Conservation (phyloP, 1,140 invertebrate genomes). For the Ladona fulva region DNA sequence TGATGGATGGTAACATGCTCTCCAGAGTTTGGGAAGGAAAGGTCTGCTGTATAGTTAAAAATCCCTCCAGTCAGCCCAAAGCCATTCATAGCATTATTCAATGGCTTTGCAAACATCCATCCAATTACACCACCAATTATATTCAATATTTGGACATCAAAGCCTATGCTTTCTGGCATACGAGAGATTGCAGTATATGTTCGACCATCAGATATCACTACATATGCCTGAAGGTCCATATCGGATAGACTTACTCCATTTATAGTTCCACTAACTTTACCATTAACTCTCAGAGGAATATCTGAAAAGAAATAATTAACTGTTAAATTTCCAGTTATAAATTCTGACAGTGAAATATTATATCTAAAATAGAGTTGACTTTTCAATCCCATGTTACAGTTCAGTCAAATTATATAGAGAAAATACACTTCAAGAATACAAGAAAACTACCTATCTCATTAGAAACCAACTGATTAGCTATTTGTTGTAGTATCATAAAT, state of each 20-base stretch:
- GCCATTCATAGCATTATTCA: slow-evolving; percentile 66
- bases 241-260: slow-evolving; percentile 65
- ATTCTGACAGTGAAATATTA: background rate
- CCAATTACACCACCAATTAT: slow-evolving; percentile 72
- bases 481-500: too few species aligned
- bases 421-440: too few species aligned
- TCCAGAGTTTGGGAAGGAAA: slow-evolving; percentile 60
- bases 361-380: too few species aligned
- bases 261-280: slow-evolving; percentile 67
- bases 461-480: too few species aligned
- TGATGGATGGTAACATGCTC: slow-evolving; percentile 65
- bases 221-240: slow-evolving; percentile 84
- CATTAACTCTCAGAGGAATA: slow-evolving; percentile 69
- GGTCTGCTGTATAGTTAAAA: slow-evolving; percentile 69
- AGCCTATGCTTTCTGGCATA: slow-evolving; percentile 60
- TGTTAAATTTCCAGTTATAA: slow-evolving; percentile 16
- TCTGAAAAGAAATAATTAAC: slow-evolving; percentile 19
- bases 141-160: slow-evolving; percentile 67
- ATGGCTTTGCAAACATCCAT: slow-evolving; percentile 83
- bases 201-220: slow-evolving; percentile 78
- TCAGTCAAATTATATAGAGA: too few species aligned
- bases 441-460: too few species aligned
- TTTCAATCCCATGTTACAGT: too few species aligned
- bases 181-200: slow-evolving; percentile 85
- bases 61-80: slow-evolving; percentile 73